Percentiles rank a stretch among this genome's conserved stretches.
Evolutionary conservation across 2,888 invertebrate genomes (phyloP).

Genomic region (Synergus japonicus): DNA sequence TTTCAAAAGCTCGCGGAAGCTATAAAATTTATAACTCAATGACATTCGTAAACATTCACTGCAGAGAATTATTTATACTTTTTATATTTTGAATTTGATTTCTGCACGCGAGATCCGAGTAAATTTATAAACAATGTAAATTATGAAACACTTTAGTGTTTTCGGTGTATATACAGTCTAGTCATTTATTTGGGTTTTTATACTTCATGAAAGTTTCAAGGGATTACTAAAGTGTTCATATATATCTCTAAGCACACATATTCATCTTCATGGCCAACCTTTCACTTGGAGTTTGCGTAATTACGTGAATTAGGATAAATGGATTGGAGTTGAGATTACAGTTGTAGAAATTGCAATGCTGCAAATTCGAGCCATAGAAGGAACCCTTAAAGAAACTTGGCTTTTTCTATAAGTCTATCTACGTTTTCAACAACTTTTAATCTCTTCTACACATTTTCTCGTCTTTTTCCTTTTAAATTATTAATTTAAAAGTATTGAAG

Average conservation of each 20-base stretch:
- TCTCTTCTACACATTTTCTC: too few species aligned
- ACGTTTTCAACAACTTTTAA: too few species aligned
- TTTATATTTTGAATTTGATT: background rate
- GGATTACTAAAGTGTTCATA: too few species aligned
- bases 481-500: too few species aligned
- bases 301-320: background rate
- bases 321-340: background rate
- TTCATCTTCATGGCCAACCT: background rate
- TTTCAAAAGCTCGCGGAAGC: background rate
- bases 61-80: background rate
- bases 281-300: constrained; percentile 9
- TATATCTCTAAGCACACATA: too few species aligned
- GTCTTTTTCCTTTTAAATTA: too few species aligned
- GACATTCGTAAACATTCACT: background rate
- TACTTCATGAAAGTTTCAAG: background rate
- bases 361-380: background rate
- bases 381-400: too few species aligned
- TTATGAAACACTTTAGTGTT: too few species aligned
- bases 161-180: background rate
- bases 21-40: background rate
- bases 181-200: background rate
- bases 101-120: background rate
- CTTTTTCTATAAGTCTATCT: too few species aligned
- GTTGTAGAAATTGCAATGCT: background rate
- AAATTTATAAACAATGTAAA: background rate